These are phyloP conservation scores for Arctia plantaginis DNA, from an alignment of 2,888 invertebrate genomes.

Conservation along the genomic window DNA sequence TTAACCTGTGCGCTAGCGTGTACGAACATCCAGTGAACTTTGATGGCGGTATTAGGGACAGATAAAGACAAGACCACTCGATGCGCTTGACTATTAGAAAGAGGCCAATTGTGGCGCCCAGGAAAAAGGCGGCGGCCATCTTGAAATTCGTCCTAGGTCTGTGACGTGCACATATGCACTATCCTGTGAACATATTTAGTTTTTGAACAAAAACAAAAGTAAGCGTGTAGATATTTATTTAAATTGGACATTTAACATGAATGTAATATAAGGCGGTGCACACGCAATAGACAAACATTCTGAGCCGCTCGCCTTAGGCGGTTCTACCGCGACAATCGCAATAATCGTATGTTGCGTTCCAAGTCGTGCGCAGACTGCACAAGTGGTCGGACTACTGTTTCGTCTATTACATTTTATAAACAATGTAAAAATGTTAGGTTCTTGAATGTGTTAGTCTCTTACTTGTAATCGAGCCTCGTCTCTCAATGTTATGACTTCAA, in stretches of 20 bases:
- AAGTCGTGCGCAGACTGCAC: slow-evolving; percentile 26
- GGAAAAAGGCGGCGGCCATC: too few relatives aligned
- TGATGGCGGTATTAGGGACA: too few relatives aligned
- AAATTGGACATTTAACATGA: not conserved
- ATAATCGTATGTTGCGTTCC: slow-evolving; percentile 34
- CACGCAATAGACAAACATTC: slow-evolving; percentile 5
- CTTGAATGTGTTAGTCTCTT: not conserved
- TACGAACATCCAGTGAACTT: too few relatives aligned
- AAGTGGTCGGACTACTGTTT: slow-evolving; percentile 32
- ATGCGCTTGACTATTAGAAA: too few relatives aligned
- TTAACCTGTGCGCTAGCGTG: too few relatives aligned
- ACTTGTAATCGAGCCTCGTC: not conserved
- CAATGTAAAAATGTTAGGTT: not conserved
- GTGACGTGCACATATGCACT: too few relatives aligned
- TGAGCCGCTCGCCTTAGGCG: slow-evolving; percentile 3
- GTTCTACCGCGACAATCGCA: slow-evolving; percentile 32
- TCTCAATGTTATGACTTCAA: not conserved
- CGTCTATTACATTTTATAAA: slow-evolving; percentile 3
- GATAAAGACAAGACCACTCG: too few relatives aligned
- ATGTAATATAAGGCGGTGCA: slow-evolving; percentile 9
- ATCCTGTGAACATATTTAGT: too few relatives aligned
- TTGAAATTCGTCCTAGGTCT: too few relatives aligned
- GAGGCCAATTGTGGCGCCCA: too few relatives aligned
- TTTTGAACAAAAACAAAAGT: too few relatives aligned
- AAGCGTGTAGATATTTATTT: not conserved